Conservation (phyloP, 2,797 vertebrate species). For the Brotula barbata region DNA sequence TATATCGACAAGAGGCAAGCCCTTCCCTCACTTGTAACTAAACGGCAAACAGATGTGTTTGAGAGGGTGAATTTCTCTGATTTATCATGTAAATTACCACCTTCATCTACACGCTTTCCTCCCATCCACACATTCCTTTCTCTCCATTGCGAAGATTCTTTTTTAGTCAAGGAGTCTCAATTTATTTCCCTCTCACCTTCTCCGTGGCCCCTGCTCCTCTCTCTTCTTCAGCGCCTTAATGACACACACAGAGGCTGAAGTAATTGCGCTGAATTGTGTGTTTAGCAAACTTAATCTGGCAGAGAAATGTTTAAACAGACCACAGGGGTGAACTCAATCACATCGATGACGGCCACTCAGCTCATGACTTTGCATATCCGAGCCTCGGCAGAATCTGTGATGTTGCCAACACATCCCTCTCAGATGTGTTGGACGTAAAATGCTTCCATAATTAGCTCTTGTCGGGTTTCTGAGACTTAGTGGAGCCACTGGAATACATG, state of each 20-base stretch:
- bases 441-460: conserved; percentile 2
- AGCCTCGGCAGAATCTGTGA: neutral
- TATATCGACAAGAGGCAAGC: neutral
- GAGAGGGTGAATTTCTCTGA: neutral
- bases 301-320: conserved; percentile 72
- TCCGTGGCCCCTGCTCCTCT: neutral
- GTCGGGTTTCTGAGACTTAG: neutral
- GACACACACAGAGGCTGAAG: conserved; percentile 32
- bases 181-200: conserved; percentile 26
- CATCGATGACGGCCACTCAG: conserved; percentile 54
- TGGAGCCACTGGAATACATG: too few relatives aligned
- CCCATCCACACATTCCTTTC: neutral
- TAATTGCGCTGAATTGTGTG: conserved; percentile 72
- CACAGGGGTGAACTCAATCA: conserved; percentile 58
- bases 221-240: conserved; percentile 34
- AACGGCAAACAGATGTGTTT: conserved; percentile 6
- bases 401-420: neutral
- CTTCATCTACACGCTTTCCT: neutral
- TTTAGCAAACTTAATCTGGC: conserved; percentile 74
- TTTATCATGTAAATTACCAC: neutral
- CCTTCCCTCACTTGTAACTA: neutral
- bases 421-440: neutral
- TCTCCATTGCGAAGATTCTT: neutral
- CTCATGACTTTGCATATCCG: conserved; percentile 53
- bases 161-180: neutral